Evolutionary conservation across 2,113 vertebrate species (phyloP).

Genomic region (Prochilodus magdalenae): DNA sequence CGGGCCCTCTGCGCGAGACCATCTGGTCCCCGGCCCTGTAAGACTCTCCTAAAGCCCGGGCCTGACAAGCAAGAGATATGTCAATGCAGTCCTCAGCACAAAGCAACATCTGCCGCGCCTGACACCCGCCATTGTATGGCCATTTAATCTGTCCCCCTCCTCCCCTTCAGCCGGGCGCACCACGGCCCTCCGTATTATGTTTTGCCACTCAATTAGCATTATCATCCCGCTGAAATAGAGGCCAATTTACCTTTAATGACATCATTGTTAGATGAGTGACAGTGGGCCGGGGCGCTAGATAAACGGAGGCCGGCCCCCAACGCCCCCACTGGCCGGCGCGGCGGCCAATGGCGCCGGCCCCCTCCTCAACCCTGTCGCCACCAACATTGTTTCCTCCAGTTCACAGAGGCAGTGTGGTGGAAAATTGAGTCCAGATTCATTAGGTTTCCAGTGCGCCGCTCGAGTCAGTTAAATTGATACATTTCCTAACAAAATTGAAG

Average conservation of each 20-base stretch:
- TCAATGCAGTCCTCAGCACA: slow-evolving; percentile 93
- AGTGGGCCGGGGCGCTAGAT: slow-evolving; percentile 84
- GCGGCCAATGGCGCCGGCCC: slow-evolving; percentile 85
- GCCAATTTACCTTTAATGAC: slow-evolving; percentile 99
- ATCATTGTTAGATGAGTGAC: slow-evolving; percentile 98
- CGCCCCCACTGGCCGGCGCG: slow-evolving; percentile 81
- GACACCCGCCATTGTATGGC: slow-evolving; percentile 95
- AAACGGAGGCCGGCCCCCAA: slow-evolving; percentile 79
- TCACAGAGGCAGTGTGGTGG: slow-evolving; percentile 98
- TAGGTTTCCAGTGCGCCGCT: slow-evolving; percentile 97
- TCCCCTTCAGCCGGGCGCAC: slow-evolving; percentile 88
- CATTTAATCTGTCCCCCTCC: slow-evolving; percentile 97
- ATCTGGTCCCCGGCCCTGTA: slow-evolving; percentile 90
- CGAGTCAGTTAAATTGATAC: slow-evolving; percentile 99
- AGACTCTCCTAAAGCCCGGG: slow-evolving; percentile 88
- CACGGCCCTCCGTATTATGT: slow-evolving; percentile 99
- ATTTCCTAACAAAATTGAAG: slow-evolving; percentile 99
- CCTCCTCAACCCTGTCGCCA: slow-evolving; percentile 85
- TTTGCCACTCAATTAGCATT: slow-evolving; percentile 99
- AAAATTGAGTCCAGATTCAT: slow-evolving; percentile 99
- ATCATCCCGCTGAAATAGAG: slow-evolving; percentile 99
- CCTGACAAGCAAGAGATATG: slow-evolving; percentile 96
- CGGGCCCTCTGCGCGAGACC: slow-evolving; percentile 82
- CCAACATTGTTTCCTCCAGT: slow-evolving; percentile 98
- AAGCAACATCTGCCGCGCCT: slow-evolving; percentile 98